Evolutionary conservation across 2,888 invertebrate genomes (phyloP).

Genomic region (Patella pellucida): DNA sequence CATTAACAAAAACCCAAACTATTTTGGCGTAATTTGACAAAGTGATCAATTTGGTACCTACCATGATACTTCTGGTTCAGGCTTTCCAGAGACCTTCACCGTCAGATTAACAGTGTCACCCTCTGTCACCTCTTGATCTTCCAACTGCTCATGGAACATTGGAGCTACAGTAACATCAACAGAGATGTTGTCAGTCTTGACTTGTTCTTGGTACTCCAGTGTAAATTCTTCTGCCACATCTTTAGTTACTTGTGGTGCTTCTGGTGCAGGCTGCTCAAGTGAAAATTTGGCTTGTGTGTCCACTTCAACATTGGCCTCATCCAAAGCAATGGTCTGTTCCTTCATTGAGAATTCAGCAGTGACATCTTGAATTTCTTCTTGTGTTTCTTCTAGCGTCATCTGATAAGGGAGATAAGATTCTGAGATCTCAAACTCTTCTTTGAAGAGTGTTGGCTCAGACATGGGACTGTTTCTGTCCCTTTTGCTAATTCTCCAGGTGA

Average conservation of each 20-base stretch:
- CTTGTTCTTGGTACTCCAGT: constrained; percentile 14
- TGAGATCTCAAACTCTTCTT: constrained; percentile 15
- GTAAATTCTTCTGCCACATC: constrained; percentile 14
- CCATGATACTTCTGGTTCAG: constrained; percentile 57
- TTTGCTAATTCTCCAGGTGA: constrained; percentile 43
- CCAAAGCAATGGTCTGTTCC: not conserved
- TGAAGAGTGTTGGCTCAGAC: not conserved
- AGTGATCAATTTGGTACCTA: constrained; percentile 20
- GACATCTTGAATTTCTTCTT: constrained; percentile 12
- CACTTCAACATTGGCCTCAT: not conserved
- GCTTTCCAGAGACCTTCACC: constrained; percentile 49
- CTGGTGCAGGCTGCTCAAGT: constrained; percentile 23
- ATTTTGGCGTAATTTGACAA: not conserved
- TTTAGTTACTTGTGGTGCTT: constrained; percentile 20
- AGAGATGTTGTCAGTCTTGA: constrained; percentile 30
- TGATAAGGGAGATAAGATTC: constrained; percentile 10
- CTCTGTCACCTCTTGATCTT: constrained; percentile 59
- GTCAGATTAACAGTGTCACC: constrained; percentile 56
- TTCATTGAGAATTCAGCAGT: constrained; percentile 16
- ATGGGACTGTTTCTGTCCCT: constrained; percentile 15
- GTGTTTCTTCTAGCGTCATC: not conserved
- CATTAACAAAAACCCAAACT: too few species aligned
- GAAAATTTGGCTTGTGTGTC: constrained; percentile 18
- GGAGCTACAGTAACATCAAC: constrained; percentile 44
- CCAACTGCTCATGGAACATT: constrained; percentile 50